Percentiles rank a stretch among this genome's conserved stretches.
Conservation (phyloP, 2,797 vertebrate species). For the Phoeniculus purpureus region DNA sequence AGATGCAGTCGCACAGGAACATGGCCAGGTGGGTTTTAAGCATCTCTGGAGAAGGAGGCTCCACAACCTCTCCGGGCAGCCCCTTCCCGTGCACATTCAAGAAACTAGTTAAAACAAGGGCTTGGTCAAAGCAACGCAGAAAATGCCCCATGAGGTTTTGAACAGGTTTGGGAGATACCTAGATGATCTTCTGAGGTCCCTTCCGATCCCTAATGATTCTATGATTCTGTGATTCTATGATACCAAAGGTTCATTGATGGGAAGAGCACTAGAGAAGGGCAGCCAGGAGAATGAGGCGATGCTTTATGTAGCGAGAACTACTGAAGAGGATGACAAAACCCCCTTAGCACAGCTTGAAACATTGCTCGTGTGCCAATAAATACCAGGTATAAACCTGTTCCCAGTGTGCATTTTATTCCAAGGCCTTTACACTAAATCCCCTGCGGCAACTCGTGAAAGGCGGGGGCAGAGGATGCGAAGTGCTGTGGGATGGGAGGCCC, state of each 20-base stretch:
- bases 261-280: not conserved
- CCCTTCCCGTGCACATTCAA: too few relatives aligned
- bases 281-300: not conserved
- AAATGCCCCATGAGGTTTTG: too few relatives aligned
- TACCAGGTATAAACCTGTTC: slow-evolving; percentile 24
- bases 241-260: not conserved
- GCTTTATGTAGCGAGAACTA: not conserved
- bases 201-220: too few relatives aligned
- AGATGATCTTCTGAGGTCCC: too few relatives aligned
- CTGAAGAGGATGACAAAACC: not conserved
- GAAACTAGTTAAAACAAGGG: too few relatives aligned
- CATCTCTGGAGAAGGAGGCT: too few relatives aligned
- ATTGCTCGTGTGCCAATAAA: slow-evolving; percentile 7
- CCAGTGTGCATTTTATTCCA: not conserved
- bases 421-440: slow-evolving; percentile 32
- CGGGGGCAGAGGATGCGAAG: not conserved
- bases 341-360: slow-evolving; percentile 17
- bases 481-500: not conserved
- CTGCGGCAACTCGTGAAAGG: not conserved
- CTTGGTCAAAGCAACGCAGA: too few relatives aligned
- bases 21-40: too few relatives aligned
- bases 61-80: too few relatives aligned
- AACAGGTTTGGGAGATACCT: too few relatives aligned
- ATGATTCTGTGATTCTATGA: too few relatives aligned
- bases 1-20: too few relatives aligned